phyloP scores from a whole-genome alignment of 2,888 invertebrate genomes.

The Cistogaster globosa region DNA sequence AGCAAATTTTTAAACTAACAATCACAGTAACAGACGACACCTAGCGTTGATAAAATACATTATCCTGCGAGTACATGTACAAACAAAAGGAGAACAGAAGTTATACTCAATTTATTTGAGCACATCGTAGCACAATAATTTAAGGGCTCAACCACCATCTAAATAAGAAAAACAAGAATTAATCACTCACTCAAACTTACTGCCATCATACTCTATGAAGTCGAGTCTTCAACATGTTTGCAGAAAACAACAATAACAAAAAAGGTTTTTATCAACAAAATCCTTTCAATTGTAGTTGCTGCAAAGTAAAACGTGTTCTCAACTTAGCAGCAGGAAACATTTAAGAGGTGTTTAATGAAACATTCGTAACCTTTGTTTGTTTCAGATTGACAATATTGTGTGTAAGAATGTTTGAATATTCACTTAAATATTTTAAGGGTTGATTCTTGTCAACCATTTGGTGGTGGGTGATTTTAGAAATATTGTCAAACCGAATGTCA shows the following conservation, averaged over 20 bases:
- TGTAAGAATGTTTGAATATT: slow-evolving; percentile 27
- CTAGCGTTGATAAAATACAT: neutral
- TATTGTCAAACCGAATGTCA: slow-evolving; percentile 60
- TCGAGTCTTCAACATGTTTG: neutral
- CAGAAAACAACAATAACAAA: neutral
- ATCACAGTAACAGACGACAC: neutral
- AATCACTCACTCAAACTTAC: neutral
- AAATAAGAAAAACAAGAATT: neutral
- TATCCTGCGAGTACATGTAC: neutral
- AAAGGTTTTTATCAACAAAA: neutral
- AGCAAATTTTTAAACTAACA: slow-evolving; percentile 27
- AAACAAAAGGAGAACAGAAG: neutral
- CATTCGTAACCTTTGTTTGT: neutral
- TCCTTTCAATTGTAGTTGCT: slow-evolving; percentile 1
- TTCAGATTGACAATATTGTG: neutral
- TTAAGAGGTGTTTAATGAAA: slow-evolving; percentile 1
- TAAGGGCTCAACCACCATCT: slow-evolving; percentile 12
- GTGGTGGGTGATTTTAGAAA: slow-evolving; percentile 65
- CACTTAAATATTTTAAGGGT: slow-evolving; percentile 47
- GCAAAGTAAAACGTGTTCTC: neutral
- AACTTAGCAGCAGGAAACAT: neutral
- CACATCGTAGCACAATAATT: neutral
- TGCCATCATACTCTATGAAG: neutral
- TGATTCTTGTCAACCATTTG: slow-evolving; percentile 63
- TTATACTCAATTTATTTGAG: slow-evolving; percentile 33